A percentile compares a stretch with the other conserved stretches of the same genome.
Conservation (phyloP, 2,113 vertebrate genomes). For the Myotis brandtii region DNA sequence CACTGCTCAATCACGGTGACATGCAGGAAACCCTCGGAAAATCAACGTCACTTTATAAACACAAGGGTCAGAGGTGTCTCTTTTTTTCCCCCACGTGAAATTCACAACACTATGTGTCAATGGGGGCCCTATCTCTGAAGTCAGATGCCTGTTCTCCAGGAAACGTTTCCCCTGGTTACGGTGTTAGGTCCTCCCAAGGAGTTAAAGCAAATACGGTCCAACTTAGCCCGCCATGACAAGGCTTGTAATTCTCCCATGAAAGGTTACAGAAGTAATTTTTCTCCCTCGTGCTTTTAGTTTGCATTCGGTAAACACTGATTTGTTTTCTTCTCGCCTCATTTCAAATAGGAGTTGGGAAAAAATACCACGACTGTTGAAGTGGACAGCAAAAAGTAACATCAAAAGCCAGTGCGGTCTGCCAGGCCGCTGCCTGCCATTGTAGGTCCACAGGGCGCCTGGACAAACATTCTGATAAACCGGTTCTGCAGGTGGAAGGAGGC, state of each 20-base stretch:
- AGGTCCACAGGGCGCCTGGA: neutral
- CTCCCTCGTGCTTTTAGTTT: constrained; percentile 29
- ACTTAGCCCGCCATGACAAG: neutral
- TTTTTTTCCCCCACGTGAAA: constrained; percentile 1
- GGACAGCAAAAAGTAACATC: neutral
- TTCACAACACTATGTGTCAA: neutral
- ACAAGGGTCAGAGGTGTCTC: neutral
- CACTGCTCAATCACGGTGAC: neutral
- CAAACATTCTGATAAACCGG: neutral
- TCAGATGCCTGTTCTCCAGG: neutral
- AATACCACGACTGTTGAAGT: neutral
- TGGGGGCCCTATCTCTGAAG: constrained; percentile 18
- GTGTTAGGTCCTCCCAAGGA: constrained; percentile 51
- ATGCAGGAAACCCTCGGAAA: neutral
- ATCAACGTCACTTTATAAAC: neutral
- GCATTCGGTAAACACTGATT: constrained; percentile 46
- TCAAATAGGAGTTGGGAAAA: neutral
- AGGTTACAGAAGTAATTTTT: constrained; percentile 41
- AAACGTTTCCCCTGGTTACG: constrained; percentile 10
- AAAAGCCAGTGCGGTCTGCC: neutral
- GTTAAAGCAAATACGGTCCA: neutral
- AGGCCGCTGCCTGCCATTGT: neutral
- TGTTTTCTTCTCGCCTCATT: neutral
- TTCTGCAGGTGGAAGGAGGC: neutral
- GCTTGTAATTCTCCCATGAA: neutral